Percentiles rank a stretch among this genome's conserved stretches.
Conservation (phyloP, 2,797 vertebrate species). For the Tinamus major region DNA sequence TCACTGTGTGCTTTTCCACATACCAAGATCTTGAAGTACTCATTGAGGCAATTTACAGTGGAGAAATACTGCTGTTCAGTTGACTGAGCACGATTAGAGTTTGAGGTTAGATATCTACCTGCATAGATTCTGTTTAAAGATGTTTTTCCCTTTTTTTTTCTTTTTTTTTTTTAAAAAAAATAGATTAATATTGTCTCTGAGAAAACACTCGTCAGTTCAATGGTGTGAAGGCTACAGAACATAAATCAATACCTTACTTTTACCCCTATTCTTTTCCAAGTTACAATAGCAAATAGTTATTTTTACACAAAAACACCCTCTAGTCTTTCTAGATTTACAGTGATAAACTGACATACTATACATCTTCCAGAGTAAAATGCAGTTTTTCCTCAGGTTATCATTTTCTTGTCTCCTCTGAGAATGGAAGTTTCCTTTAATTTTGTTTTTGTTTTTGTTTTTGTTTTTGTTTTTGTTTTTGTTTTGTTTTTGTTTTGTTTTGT, state of each 20-base stretch:
- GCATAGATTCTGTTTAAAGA: not conserved
- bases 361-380: constrained; percentile 27
- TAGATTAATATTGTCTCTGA: constrained; percentile 17
- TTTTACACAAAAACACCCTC: constrained; percentile 27
- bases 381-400: constrained; percentile 44
- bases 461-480: too few relatives aligned
- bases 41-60: not conserved
- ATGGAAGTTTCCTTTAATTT: constrained; percentile 11
- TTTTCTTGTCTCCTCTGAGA: constrained; percentile 28
- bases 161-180: not conserved
- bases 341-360: constrained; percentile 24
- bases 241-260: constrained; percentile 36
- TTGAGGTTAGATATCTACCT: not conserved
- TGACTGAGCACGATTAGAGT: not conserved
- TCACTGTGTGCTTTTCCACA: not conserved
- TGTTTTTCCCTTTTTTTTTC: not conserved
- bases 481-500: not conserved
- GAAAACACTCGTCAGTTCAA: not conserved
- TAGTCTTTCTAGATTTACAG: constrained; percentile 37
- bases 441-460: too few relatives aligned
- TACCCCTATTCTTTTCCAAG: constrained; percentile 9
- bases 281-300: constrained; percentile 39
- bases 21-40: not conserved
- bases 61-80: not conserved
- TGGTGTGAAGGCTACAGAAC: not conserved